Evolutionary conservation across 1,140 invertebrate genomes (phyloP).

Genomic region (Meloidogyne hapla): DNA sequence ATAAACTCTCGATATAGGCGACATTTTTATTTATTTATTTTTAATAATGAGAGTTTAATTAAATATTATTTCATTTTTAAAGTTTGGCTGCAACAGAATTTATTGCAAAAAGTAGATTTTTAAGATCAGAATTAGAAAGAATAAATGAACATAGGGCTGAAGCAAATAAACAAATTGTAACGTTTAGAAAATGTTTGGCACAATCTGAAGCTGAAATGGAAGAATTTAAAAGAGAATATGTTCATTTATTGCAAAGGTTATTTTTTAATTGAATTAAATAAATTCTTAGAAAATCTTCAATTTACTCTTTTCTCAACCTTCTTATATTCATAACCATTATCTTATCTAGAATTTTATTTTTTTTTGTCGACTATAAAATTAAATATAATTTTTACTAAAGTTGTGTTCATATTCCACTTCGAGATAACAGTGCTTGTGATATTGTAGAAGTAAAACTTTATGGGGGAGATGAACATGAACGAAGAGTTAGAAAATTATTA

Average conservation of each 20-base stretch:
- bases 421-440: conserved; percentile 65
- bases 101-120: conserved; percentile 33
- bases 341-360: not conserved
- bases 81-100: not conserved
- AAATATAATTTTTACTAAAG: conserved; percentile 35
- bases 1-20: too few relatives aligned
- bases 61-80: too few relatives aligned
- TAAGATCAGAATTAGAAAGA: conserved; percentile 36
- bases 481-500: conserved; percentile 65
- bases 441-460: conserved; percentile 66
- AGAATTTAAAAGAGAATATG: conserved; percentile 68
- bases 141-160: conserved; percentile 32
- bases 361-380: not conserved
- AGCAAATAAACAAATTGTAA: conserved; percentile 26
- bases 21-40: too few relatives aligned
- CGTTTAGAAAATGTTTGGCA: conserved; percentile 26
- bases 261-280: too few relatives aligned
- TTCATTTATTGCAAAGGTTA: conserved; percentile 67
- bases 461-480: conserved; percentile 68
- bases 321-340: too few relatives aligned
- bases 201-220: conserved; percentile 66
- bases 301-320: too few relatives aligned
- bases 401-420: conserved; percentile 66
- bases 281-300: too few relatives aligned
- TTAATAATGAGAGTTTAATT: too few relatives aligned